These are phyloP conservation scores for Spea multiplicata DNA, from an alignment of 2,113 vertebrate genomes.

Conservation along the genomic window DNA sequence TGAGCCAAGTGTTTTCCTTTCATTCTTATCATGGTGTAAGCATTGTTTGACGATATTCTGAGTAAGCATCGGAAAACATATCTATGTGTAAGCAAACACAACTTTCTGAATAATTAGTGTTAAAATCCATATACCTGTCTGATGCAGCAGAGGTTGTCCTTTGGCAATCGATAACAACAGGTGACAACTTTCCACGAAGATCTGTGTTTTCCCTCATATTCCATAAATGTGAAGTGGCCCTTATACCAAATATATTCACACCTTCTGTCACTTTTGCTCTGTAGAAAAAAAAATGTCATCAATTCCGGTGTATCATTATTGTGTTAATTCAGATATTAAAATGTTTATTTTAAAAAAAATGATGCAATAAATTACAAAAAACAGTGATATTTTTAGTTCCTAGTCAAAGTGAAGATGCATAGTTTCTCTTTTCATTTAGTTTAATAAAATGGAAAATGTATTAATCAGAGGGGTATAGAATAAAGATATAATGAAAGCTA, in stretches of 20 bases:
- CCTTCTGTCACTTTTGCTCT: conserved; percentile 85
- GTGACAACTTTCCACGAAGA: conserved; percentile 63
- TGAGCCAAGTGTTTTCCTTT: too few relatives aligned
- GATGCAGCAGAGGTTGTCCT: conserved; percentile 65
- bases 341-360: neutral
- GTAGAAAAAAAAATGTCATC: conserved; percentile 27
- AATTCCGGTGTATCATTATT: neutral
- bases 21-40: too few relatives aligned
- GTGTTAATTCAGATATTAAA: neutral
- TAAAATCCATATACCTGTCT: conserved; percentile 64
- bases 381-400: too few relatives aligned
- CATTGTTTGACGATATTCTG: too few relatives aligned
- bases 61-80: too few relatives aligned
- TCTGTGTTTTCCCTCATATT: conserved; percentile 74
- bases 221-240: conserved; percentile 80
- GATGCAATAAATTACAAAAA: too few relatives aligned
- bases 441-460: too few relatives aligned
- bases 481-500: too few relatives aligned
- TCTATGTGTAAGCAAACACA: neutral
- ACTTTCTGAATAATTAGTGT: neutral
- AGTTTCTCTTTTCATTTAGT: too few relatives aligned
- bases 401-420: too few relatives aligned
- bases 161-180: conserved; percentile 76
- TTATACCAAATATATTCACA: conserved; percentile 72
- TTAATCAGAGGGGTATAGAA: too few relatives aligned